A percentile compares a stretch with the other conserved stretches of the same genome.
These are phyloP conservation scores for Idaea biselata DNA, from an alignment of 2,888 invertebrate species.

Conservation along the genomic window DNA sequence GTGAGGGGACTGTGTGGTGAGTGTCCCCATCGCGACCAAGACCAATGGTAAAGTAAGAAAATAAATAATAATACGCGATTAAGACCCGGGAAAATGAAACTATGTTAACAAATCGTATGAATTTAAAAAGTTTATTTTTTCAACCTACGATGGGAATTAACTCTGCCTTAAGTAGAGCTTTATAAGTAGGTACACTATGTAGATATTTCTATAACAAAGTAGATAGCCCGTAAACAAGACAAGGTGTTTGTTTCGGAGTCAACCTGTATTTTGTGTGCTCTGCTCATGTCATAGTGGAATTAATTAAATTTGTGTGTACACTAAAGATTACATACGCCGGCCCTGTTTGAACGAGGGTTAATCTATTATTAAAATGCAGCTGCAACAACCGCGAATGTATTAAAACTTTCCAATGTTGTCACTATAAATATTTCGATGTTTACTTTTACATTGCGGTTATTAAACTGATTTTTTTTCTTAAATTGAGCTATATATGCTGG, in stretches of 20 bases:
- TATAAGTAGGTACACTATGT: neutral
- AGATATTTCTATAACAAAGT: neutral
- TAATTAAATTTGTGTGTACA: conserved; percentile 69
- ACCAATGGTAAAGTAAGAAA: no score
- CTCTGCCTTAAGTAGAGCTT: neutral
- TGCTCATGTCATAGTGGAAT: conserved; percentile 52
- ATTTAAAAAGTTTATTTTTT: no score
- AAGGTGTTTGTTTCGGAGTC: conserved; percentile 3
- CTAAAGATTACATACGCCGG: conserved; percentile 58
- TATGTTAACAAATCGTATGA: no score
- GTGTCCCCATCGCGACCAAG: no score
- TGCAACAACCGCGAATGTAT: conserved; percentile 43
- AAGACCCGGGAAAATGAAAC: no score
- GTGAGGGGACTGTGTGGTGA: no score
- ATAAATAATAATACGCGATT: no score
- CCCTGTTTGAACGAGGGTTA: conserved; percentile 55
- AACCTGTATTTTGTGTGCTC: conserved; percentile 29
- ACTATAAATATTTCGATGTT: conserved; percentile 34
- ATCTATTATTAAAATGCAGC: conserved; percentile 68
- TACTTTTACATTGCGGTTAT: conserved; percentile 22
- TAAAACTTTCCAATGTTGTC: conserved; percentile 34
- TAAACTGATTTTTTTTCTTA: conserved; percentile 9
- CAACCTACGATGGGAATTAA: no score
- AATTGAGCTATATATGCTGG: neutral
- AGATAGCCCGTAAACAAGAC: neutral